Conservation (phyloP, 2,113 vertebrate genomes). For the Glaucidium brasilianum region DNA sequence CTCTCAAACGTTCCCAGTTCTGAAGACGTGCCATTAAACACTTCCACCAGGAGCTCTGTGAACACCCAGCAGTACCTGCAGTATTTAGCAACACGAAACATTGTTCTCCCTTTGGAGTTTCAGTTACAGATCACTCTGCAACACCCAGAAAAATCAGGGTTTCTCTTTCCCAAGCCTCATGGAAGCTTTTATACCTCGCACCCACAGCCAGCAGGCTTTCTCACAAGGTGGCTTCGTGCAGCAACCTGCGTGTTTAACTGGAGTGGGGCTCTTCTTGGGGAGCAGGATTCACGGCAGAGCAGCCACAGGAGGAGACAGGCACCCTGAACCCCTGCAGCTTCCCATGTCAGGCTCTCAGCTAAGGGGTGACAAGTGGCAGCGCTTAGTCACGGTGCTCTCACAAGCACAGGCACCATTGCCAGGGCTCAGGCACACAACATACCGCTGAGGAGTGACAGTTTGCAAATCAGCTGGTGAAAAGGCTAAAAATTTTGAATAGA, state of each 20-base stretch:
- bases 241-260: accelerated
- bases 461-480: background rate
- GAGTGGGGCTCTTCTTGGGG: accelerated
- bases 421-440: background rate
- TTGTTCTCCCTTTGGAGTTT: background rate
- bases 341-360: background rate
- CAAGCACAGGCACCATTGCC: background rate
- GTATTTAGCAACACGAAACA: background rate
- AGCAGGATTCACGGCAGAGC: accelerated
- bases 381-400: too few species aligned
- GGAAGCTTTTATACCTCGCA: background rate
- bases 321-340: background rate
- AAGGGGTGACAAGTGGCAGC: background rate
- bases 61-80: background rate
- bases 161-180: background rate
- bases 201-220: too few species aligned
- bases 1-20: background rate
- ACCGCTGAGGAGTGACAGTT: accelerated
- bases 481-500: background rate
- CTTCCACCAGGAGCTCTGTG: background rate
- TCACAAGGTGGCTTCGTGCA: background rate
- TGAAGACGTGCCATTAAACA: accelerated
- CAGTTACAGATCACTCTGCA: background rate
- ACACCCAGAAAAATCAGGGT: background rate
- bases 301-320: accelerated